Base-by-base conservation (phyloP, 2,797 vertebrate genomes). In the Falco novaeseelandiae region DNA sequence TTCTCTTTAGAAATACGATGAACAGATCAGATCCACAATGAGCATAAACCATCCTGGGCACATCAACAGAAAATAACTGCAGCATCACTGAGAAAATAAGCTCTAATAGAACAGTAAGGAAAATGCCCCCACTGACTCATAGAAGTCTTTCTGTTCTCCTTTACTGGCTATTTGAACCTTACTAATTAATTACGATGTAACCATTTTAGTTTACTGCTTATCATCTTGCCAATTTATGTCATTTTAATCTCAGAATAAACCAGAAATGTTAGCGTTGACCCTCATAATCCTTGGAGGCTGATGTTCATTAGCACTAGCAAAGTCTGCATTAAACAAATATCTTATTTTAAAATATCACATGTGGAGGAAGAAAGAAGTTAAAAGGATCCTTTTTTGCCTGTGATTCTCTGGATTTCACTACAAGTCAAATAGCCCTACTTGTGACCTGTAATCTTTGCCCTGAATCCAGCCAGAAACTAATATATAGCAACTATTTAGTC, bases 301-400 rank as follows among this genome's bases (percentile, higher is more conserved):
- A 80, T 40, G 48, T 83, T 95, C 66, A 83, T 78, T 89, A 90
- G 46, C 86, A 95, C 69, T 42, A 86, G 70, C 36, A 66, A 87
- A 97, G 57, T 66, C 62, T 74, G 32, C 23, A 55, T 89, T 74
- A 54, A 96, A 96, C 34, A 83, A 58, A 6, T 42, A 12, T n/a
- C 66, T 73, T 46, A 62, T 69, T 73, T 14, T 29, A n/a, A 73
- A 79, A 32, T 59, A 72, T 65, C 65, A 89, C 71, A 81, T 69
- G n/a, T n/a, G 32, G 51, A 95, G 78, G 21, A 76, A 19, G 36
- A 86, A 2, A 42, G 77, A 83, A 81, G 14, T 42, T 23, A 78
- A 83, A 54, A 4, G 5, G 5, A 54, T 19, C 19, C 21, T 16
- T 74, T 74, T 49, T 51, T 79, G 63, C 55, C 18, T 9, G 49